Evolutionary conservation across 2,888 invertebrate species (phyloP), one percentile per base, ranked within the genome.

Genomic region (Onchidella celtica): DNA sequence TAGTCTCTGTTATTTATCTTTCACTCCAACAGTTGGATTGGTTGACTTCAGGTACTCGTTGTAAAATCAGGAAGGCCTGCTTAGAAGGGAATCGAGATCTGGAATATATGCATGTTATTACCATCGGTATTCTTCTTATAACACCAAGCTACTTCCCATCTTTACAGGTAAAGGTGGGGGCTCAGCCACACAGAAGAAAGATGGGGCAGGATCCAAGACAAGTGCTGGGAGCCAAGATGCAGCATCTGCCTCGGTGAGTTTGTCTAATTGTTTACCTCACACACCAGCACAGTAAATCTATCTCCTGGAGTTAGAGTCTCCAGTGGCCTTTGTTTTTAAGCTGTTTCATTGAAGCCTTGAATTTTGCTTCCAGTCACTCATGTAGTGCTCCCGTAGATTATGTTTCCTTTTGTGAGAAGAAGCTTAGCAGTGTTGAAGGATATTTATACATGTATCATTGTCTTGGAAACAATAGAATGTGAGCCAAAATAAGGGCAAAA

Each of bases 181-280:
- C 11, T n/a, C 65, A 6, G 63, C 38, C 29, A 27, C 65, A n/a
- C 77, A 66, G 57, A 77, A 68, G 66, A 77, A 77, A 77, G 77
- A 68, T 24, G 36, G 1, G 34, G 29, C 57, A 17, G 21, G 40
- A 27, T 27, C 0, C 36, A 77, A 68, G 27, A 21, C 57, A 1
- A 32, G 47, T 36, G 29, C 77, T 68, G 77, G 57, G n/a, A 68
- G 57, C 68, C 68, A 36, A 14, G 65, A 55, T 57, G 68, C 34
- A 24, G 24, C 34, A 24, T 2, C 27, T 32, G 17, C 66, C 32
- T 68, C 77, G 40, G 77, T 77, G 57, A 77, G 77, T 68, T 24
- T 6, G 27, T 1, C 14, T 68, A 40, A 1, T n/a, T n/a, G n/a
- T n/a, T n/a, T n/a, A n/a, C n/a, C n/a, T n/a, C n/a, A n/a, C n/a